Conservation (phyloP, 2,113 vertebrate genomes). For the Semnopithecus entellus region DNA sequence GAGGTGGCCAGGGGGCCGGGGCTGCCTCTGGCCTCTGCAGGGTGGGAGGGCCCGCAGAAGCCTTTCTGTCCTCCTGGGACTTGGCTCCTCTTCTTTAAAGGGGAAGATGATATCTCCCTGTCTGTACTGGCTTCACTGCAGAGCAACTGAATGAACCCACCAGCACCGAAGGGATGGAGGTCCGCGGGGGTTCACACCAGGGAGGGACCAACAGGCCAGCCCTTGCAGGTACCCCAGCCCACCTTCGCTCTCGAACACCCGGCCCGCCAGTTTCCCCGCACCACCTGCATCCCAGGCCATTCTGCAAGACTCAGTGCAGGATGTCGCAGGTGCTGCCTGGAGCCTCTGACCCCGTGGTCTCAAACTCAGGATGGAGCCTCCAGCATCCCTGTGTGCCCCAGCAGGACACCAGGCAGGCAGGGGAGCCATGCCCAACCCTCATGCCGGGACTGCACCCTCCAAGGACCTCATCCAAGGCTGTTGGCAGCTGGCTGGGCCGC, state of each 20-base stretch:
- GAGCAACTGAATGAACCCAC: accelerated
- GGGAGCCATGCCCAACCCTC: accelerated
- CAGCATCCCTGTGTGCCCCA: background rate
- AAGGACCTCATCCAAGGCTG: accelerated
- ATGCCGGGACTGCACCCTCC: accelerated
- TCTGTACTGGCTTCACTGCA: accelerated
- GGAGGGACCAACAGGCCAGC: background rate
- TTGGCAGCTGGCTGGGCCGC: background rate
- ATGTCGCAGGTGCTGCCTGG: accelerated
- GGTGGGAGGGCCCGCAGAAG: accelerated
- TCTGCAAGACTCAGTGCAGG: accelerated
- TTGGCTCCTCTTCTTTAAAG: background rate
- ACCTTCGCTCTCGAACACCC: accelerated
- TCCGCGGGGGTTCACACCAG: accelerated
- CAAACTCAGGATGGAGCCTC: background rate
- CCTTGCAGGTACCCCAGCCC: background rate
- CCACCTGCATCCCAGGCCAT: accelerated
- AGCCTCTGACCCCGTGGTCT: background rate
- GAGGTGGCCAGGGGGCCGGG: background rate
- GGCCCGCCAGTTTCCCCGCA: no score
- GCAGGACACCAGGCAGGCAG: accelerated
- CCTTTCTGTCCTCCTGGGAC: background rate
- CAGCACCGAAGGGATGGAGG: accelerated
- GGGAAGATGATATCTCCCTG: background rate
- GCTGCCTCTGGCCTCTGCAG: background rate